Percentiles rank a stretch among this genome's conserved stretches.
phyloP scores from a whole-genome alignment of 2,797 vertebrate genomes.

The Chelon auratus region DNA sequence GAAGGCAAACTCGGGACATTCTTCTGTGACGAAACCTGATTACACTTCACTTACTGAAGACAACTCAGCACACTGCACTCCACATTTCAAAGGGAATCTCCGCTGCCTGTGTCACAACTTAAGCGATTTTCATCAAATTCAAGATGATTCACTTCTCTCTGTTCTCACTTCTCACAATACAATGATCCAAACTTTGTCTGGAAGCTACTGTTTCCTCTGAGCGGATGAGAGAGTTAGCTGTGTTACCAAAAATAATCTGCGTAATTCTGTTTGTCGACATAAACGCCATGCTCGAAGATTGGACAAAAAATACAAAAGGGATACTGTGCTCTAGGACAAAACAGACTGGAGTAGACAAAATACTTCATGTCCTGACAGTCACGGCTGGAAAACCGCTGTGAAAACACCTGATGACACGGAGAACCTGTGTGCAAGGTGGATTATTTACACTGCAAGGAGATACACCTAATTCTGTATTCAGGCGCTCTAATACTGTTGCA shows the following conservation, averaged over 20 bases:
- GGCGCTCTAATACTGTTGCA: no score
- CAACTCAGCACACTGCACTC: constrained; percentile 35
- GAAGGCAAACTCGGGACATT: constrained; percentile 57
- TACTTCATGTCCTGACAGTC: no score
- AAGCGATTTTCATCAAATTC: constrained; percentile 49
- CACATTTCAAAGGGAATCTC: constrained; percentile 60
- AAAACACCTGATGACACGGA: no score
- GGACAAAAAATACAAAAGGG: no score
- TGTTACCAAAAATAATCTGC: constrained; percentile 18
- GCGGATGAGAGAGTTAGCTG: constrained; percentile 22
- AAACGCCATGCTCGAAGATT: no score
- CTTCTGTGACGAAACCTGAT: constrained; percentile 57
- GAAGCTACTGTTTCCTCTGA: constrained; percentile 5
- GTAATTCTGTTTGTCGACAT: not conserved
- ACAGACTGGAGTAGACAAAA: no score
- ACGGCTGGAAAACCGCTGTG: no score
- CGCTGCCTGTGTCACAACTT: constrained; percentile 56
- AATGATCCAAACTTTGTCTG: constrained; percentile 41
- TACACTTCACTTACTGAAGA: constrained; percentile 58
- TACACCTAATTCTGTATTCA: no score
- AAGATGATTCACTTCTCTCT: constrained; percentile 59
- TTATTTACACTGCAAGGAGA: no score
- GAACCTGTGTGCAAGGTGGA: no score
- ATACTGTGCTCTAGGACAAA: no score
- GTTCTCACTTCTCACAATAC: constrained; percentile 58